Evolutionary conservation across 2,888 invertebrate species (phyloP).

Genomic region (Marasmarcha lunaedactyla): DNA sequence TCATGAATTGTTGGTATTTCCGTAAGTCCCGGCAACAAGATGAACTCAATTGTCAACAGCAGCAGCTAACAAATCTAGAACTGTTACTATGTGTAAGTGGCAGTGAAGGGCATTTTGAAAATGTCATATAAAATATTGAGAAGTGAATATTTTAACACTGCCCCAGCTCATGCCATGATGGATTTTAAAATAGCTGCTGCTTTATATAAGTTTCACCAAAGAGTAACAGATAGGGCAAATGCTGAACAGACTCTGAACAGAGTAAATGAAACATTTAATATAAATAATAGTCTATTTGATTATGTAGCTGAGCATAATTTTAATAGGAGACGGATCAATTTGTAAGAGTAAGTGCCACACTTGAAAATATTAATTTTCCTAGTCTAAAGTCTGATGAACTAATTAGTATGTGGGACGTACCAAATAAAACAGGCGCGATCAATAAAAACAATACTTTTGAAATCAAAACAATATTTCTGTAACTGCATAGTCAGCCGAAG

Average conservation of each 20-base stretch:
- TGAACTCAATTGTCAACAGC: slow-evolving; percentile 7
- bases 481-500: slow-evolving; percentile 4
- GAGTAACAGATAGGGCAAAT: slow-evolving; percentile 3
- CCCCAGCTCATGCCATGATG: slow-evolving; percentile 2
- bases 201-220: slow-evolving; percentile 7
- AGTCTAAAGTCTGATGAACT: slow-evolving; percentile 3
- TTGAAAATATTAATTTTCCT: slow-evolving; percentile 4
- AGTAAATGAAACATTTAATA: slow-evolving; percentile 3
- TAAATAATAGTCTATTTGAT: neutral
- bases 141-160: slow-evolving; percentile 4
- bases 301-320: neutral
- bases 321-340: neutral
- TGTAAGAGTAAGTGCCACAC: no score
- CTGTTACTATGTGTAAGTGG: slow-evolving; percentile 7
- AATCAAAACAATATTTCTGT: slow-evolving; percentile 4
- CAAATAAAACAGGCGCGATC: slow-evolving; percentile 6
- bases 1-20: slow-evolving; percentile 10
- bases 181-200: slow-evolving; percentile 9
- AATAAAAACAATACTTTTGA: neutral
- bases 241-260: slow-evolving; percentile 3
- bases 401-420: slow-evolving; percentile 2
- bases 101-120: neutral
- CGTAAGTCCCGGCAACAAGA: slow-evolving; percentile 5
- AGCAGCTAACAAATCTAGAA: slow-evolving; percentile 10
- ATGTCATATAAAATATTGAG: neutral